These are phyloP conservation scores for Hyposmocoma kahamanoa DNA, from an alignment of 1,140 invertebrate species.

Conservation along the genomic window DNA sequence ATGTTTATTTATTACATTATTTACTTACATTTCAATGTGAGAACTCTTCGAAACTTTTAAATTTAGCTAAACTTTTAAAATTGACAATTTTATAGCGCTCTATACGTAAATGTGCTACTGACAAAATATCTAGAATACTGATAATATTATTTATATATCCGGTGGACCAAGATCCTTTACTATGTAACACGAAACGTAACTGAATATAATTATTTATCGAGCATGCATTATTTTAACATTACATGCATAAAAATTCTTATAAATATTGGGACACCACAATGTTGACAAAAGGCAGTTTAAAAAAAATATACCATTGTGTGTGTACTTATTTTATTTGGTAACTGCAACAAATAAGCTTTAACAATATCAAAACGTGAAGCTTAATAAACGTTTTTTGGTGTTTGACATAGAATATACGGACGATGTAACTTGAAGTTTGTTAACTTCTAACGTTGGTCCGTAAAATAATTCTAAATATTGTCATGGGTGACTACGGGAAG, in stretches of 20 bases:
- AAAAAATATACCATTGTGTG: slow-evolving; percentile 16
- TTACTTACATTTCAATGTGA: slow-evolving; percentile 54
- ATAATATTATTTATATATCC: slow-evolving; percentile 9
- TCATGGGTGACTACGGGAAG: background rate
- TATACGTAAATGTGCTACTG: slow-evolving; percentile 16
- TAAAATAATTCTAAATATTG: background rate
- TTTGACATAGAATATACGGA: background rate
- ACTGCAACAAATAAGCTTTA: slow-evolving; percentile 51
- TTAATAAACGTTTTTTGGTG: slow-evolving; percentile 7
- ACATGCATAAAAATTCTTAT: slow-evolving; percentile 5
- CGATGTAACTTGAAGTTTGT: background rate
- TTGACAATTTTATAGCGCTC: slow-evolving; percentile 62
- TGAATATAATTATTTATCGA: slow-evolving; percentile 5
- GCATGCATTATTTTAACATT: slow-evolving; percentile 3
- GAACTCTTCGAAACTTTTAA: slow-evolving; percentile 44
- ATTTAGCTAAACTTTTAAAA: slow-evolving; percentile 62
- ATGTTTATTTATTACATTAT: slow-evolving; percentile 39
- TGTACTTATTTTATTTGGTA: slow-evolving; percentile 68
- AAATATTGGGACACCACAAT: slow-evolving; percentile 10
- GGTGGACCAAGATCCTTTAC: background rate
- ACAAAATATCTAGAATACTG: slow-evolving; percentile 17
- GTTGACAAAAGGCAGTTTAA: background rate
- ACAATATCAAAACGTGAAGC: slow-evolving; percentile 38
- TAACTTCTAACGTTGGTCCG: background rate
- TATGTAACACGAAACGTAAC: slow-evolving; percentile 6